Base-by-base conservation (phyloP, 2,888 invertebrate species). In the Plagiodera versicolora region DNA sequence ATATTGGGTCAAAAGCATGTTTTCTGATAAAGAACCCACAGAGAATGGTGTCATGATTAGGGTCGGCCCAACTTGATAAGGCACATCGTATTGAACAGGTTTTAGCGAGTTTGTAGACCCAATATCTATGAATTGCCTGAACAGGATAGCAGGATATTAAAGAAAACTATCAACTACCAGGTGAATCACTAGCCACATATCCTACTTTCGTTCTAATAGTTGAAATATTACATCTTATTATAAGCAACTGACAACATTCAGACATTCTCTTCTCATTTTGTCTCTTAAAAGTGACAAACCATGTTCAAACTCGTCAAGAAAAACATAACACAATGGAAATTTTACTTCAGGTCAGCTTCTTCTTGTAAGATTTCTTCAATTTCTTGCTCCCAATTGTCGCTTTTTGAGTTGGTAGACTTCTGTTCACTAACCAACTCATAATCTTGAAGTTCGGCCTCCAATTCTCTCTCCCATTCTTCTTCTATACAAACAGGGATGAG, bases 391-490 rank as follows among this genome's bases (percentile, higher is more conserved):
- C 80, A 78, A 64, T 79, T 78, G 62, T 77, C 77, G 57, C 73
- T 76, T 68, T 76, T 79, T 14, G 77, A 75, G 70, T 81, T 82
- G 28, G 81, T 82, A 0, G 82, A 82, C 68, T 81, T 80, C 61
- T 83, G 82, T 68, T 85, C 86, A 63, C 83, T 83, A 46, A 96
- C 94, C 71, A 96, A 92, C 82, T 97, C 96, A 81, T 93, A 97
- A 79, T 96, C 95, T 80, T 94, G 94, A 71, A 97, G 85, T 82
- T 97, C 96, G 52, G 94, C 94, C 79, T 95, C 95, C 77, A 97
- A 83, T 82, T 97, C 96, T 79, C 92, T 92, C 84, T 97, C 97
- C 95, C 95, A 95, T 84, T 95, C 94, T 81, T 94, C 93, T 89
- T 80, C 80, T 80, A 75, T 67, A 70, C 69, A 54, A 63, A 56